phyloP scores from a whole-genome alignment of 2,888 invertebrate genomes.

The Nysson spinosus region DNA sequence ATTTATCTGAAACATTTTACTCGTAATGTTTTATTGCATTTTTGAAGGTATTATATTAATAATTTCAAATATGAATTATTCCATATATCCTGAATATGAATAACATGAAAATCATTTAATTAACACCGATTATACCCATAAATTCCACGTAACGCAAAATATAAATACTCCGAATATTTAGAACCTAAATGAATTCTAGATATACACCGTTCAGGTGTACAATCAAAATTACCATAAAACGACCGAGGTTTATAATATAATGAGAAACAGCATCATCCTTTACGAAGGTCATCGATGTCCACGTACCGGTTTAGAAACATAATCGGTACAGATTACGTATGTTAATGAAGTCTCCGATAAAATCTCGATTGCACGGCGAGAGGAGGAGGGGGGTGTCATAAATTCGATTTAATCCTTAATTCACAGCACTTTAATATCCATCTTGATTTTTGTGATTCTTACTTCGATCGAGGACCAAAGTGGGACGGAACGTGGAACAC shows the following conservation, averaged over 20 bases:
- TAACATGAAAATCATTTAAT: no score
- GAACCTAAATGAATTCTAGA: no score
- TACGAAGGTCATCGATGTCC: background rate
- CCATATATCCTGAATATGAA: no score
- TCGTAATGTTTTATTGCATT: no score
- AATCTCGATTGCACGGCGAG: background rate
- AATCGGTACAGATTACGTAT: constrained; percentile 7
- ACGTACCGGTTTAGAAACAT: background rate
- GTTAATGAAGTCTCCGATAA: constrained; percentile 1
- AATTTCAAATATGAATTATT: no score
- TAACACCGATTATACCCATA: no score
- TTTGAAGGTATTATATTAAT: no score
- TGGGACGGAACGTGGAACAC: constrained; percentile 33
- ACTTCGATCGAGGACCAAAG: background rate
- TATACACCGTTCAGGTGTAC: no score
- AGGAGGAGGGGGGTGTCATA: background rate
- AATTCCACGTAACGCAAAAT: no score
- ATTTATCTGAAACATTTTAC: no score
- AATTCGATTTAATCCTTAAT: constrained; percentile 3
- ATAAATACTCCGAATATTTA: no score
- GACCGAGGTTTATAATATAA: background rate
- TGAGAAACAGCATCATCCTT: background rate
- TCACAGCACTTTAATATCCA: background rate
- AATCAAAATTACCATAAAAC: background rate
- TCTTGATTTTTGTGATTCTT: background rate